A percentile compares a stretch with the other conserved stretches of the same genome.
Evolutionary conservation across 2,797 vertebrate genomes (phyloP).

Genomic region (Macroramphosus scolopax): DNA sequence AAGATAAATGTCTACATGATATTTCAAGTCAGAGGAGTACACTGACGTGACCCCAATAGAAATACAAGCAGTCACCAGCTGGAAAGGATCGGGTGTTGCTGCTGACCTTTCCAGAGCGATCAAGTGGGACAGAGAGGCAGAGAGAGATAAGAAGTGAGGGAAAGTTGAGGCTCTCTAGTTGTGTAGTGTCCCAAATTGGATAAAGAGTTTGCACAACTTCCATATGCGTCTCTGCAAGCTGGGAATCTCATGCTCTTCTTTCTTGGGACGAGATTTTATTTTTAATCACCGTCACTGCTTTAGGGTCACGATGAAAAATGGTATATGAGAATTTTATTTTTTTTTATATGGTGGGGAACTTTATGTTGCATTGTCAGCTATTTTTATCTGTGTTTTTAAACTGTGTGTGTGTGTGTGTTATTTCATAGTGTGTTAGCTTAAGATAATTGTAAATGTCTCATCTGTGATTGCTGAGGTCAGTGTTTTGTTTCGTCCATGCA

Average conservation of each 20-base stretch:
- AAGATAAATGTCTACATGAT: neutral
- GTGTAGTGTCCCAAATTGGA: constrained; percentile 9
- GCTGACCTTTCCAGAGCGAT: constrained; percentile 56
- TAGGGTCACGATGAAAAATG: constrained; percentile 43
- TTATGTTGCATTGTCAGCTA: neutral
- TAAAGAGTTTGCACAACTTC: neutral
- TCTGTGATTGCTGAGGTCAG: constrained; percentile 36
- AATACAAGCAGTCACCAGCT: constrained; percentile 47
- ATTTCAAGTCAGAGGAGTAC: constrained; percentile 1
- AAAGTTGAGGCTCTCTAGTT: constrained; percentile 21
- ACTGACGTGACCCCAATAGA: constrained; percentile 7
- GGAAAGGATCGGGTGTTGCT: constrained; percentile 60
- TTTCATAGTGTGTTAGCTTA: neutral
- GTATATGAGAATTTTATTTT: constrained; percentile 37
- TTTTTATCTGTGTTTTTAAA: neutral
- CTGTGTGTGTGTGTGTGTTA: neutral
- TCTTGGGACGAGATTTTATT: constrained; percentile 8
- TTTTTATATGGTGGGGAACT: neutral
- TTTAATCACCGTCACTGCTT: neutral
- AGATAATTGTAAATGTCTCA: constrained; percentile 44
- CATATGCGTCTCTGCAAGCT: neutral
- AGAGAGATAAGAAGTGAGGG: constrained; percentile 6
- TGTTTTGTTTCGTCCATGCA: constrained; percentile 6
- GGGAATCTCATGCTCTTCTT: neutral
- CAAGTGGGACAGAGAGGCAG: constrained; percentile 9